These are phyloP conservation scores for Neodiprion virginianus DNA, from an alignment of 1,140 invertebrate species.

Conservation along the genomic window DNA sequence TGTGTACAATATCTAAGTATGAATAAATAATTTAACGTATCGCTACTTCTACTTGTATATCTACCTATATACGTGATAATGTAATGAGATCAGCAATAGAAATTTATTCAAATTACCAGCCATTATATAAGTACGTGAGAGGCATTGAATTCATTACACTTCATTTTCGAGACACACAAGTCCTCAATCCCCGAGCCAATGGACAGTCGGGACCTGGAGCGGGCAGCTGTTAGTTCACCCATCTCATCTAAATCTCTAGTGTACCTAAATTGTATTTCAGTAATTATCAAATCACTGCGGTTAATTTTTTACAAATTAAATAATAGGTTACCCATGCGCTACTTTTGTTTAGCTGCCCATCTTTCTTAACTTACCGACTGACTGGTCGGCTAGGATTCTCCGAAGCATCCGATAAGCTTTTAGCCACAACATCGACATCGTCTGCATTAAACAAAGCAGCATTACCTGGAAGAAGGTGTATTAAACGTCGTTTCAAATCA, in stretches of 20 bases:
- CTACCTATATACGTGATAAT: not conserved
- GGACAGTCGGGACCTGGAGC: conserved; percentile 64
- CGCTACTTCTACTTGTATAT: not conserved
- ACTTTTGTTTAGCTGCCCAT: not conserved
- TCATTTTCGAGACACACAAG: conserved; percentile 50
- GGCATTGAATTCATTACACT: conserved; percentile 49
- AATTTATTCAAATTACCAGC: not conserved
- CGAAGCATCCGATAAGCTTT: conserved; percentile 56
- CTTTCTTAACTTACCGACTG: conserved; percentile 52
- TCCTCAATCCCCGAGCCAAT: conserved; percentile 55
- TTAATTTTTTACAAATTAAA: conserved; percentile 24
- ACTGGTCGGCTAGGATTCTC: conserved; percentile 61
- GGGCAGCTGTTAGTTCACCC: conserved; percentile 60
- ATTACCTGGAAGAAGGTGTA: conserved; percentile 43
- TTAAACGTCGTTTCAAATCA: no score
- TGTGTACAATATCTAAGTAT: not conserved
- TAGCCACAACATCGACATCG: conserved; percentile 58
- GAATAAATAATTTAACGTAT: not conserved
- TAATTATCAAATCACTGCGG: conserved; percentile 24
- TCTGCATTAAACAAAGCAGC: conserved; percentile 53
- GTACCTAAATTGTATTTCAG: conserved; percentile 54
- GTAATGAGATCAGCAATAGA: not conserved
- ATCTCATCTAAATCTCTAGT: conserved; percentile 64
- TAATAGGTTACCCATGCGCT: no score
- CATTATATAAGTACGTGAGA: conserved; percentile 48